phyloP scores from a whole-genome alignment of 1,140 invertebrate species.

The Penaeus chinensis region DNA sequence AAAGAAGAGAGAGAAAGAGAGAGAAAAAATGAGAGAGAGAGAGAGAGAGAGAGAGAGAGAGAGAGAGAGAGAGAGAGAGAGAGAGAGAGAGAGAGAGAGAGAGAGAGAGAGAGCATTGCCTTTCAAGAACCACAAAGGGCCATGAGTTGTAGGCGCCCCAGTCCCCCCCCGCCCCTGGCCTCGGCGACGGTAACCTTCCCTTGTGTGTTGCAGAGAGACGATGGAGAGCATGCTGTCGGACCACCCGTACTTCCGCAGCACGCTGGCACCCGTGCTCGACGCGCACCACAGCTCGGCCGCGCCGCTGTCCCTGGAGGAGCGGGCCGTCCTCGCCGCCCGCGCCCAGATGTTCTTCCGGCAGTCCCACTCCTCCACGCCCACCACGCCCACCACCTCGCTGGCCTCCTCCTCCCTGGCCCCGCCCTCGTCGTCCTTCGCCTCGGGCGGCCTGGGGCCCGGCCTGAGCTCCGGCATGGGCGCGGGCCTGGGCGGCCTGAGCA shows the following conservation, averaged over 20 bases:
- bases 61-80: slow-evolving; percentile 26
- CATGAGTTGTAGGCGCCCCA: neutral
- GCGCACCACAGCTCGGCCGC: slow-evolving; percentile 45
- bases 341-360: slow-evolving; percentile 56
- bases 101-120: neutral
- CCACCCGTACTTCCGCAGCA: slow-evolving; percentile 52
- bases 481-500: slow-evolving; percentile 21
- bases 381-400: slow-evolving; percentile 48
- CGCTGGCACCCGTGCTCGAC: slow-evolving; percentile 46
- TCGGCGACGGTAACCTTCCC: neutral
- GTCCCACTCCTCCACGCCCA: slow-evolving; percentile 51
- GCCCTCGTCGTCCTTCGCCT: slow-evolving; percentile 36
- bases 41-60: slow-evolving; percentile 39
- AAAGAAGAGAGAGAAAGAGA: neutral
- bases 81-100: slow-evolving; percentile 14
- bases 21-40: neutral
- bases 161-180: neutral
- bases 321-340: slow-evolving; percentile 50
- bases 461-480: slow-evolving; percentile 28
- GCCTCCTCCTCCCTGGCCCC: slow-evolving; percentile 49
- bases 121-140: no score
- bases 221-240: slow-evolving; percentile 57
- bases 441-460: slow-evolving; percentile 26
- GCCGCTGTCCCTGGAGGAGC: slow-evolving; percentile 44
- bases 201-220: slow-evolving; percentile 47